Percentiles rank a stretch among this genome's conserved stretches.
phyloP scores from a whole-genome alignment of 2,113 vertebrate species.

The Ammodytes marinus region DNA sequence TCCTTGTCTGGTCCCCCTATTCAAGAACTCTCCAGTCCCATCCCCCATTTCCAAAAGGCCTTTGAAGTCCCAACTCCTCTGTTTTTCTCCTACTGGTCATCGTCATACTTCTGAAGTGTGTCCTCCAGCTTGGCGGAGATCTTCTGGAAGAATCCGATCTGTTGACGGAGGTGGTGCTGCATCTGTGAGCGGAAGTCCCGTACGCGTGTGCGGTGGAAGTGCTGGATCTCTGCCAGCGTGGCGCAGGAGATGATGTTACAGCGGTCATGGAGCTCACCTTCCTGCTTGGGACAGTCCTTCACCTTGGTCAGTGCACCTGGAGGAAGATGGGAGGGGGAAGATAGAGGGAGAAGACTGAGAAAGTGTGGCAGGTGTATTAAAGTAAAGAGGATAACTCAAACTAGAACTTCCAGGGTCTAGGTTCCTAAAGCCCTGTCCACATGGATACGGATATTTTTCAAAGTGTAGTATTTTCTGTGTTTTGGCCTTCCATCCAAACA shows the following conservation, averaged over 20 bases:
- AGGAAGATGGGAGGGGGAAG: background rate
- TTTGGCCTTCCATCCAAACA: too few species aligned
- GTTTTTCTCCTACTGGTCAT: slow-evolving; percentile 82
- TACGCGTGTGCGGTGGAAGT: slow-evolving; percentile 96
- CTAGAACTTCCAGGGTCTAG: background rate
- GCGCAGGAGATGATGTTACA: slow-evolving; percentile 99
- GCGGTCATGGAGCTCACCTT: slow-evolving; percentile 93
- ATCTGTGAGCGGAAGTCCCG: slow-evolving; percentile 96
- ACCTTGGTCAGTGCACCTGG: slow-evolving; percentile 97
- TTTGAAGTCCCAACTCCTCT: background rate
- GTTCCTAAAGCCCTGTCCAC: background rate
- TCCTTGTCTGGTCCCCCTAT: background rate
- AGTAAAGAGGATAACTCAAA: background rate
- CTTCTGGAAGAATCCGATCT: slow-evolving; percentile 98
- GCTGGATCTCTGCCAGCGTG: slow-evolving; percentile 97
- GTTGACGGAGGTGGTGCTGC: slow-evolving; percentile 96
- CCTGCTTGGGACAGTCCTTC: slow-evolving; percentile 92
- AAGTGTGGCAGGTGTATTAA: background rate
- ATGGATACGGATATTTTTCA: background rate
- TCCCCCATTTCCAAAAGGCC: background rate
- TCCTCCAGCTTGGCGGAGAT: slow-evolving; percentile 96
- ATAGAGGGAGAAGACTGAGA: background rate
- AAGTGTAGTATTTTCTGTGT: background rate
- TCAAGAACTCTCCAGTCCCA: background rate
- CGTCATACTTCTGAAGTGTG: slow-evolving; percentile 92